These are phyloP conservation scores for Tinamus major DNA, from an alignment of 2,797 vertebrate genomes.

Conservation along the genomic window DNA sequence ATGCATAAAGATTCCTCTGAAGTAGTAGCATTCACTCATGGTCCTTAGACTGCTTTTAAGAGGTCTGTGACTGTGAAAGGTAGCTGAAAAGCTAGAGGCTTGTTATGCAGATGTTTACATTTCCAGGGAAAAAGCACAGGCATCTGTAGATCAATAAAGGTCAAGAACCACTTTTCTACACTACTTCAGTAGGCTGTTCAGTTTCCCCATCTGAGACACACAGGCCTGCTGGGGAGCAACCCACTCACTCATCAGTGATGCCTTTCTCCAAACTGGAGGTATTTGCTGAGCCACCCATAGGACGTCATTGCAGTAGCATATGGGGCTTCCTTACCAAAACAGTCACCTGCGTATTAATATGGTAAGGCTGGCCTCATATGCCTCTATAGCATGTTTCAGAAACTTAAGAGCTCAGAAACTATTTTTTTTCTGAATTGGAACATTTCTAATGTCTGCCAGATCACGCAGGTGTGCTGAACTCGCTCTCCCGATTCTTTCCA, in stretches of 20 bases:
- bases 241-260: not conserved
- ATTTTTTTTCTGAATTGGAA: not conserved
- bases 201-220: not conserved
- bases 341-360: rapidly evolving
- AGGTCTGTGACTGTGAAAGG: not conserved
- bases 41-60: not conserved
- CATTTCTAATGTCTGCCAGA: not conserved
- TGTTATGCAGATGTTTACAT: slow-evolving; percentile 17
- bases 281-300: not conserved
- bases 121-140: slow-evolving; percentile 17
- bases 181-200: not conserved
- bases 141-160: slow-evolving; percentile 43
- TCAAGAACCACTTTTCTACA: slow-evolving; percentile 28
- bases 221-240: not conserved
- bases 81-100: slow-evolving; percentile 23
- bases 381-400: not conserved
- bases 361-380: not conserved
- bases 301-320: not conserved
- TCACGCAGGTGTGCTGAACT: not conserved
- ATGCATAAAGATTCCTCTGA: not conserved
- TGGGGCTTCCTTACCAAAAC: not conserved
- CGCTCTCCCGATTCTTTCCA: not conserved
- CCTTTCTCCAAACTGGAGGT: not conserved
- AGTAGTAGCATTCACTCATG: not conserved
- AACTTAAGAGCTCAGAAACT: not conserved